These are phyloP conservation scores for Paedocypris sp. DNA, from an alignment of 2,113 vertebrate species.

Conservation along the genomic window DNA sequence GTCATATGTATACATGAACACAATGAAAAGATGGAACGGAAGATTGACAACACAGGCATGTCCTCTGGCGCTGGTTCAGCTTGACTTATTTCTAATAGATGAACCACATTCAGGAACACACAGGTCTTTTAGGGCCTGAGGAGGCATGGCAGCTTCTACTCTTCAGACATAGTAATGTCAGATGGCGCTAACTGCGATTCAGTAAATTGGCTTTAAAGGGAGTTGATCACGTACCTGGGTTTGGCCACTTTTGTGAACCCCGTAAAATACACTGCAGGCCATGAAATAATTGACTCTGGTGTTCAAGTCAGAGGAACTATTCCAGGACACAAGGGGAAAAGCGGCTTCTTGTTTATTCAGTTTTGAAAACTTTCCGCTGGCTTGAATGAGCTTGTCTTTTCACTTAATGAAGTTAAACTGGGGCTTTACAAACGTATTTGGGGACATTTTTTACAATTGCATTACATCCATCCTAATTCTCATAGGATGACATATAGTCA, in stretches of 20 bases:
- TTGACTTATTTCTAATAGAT: constrained; percentile 4
- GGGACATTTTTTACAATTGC: no score
- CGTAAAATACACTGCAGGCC: constrained; percentile 17
- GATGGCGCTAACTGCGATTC: not conserved
- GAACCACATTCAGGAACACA: constrained; percentile 10
- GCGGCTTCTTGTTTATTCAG: no score
- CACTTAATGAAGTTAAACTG: no score
- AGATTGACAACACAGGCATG: not conserved
- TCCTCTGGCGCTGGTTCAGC: not conserved
- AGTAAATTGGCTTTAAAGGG: constrained; percentile 12
- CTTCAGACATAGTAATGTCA: not conserved
- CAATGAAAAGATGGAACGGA: not conserved
- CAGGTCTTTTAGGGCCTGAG: not conserved
- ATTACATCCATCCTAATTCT: no score
- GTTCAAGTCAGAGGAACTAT: not conserved
- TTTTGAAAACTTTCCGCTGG: no score
- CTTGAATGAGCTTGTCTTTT: no score
- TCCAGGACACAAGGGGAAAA: no score
- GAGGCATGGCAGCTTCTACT: not conserved
- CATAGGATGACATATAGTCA: no score
- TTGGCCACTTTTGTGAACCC: not conserved
- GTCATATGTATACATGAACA: no score
- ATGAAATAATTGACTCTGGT: constrained; percentile 3
- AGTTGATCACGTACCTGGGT: constrained; percentile 2
- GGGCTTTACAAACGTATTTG: no score